phyloP scores from a whole-genome alignment of 1,140 invertebrate species.

The Ceratitis capitata region DNA sequence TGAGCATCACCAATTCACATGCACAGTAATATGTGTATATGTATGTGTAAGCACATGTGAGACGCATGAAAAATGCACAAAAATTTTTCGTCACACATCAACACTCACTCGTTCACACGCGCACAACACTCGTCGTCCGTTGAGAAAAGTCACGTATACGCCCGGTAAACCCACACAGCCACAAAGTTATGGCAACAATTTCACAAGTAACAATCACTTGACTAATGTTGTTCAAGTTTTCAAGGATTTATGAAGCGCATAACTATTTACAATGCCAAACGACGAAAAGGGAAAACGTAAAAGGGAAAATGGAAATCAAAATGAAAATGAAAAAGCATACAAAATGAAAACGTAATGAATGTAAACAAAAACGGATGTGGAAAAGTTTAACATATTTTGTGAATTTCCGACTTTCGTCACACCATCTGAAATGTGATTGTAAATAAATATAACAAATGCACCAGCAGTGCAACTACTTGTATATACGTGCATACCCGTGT shows the following conservation, averaged over 20 bases:
- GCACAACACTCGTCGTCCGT: neutral
- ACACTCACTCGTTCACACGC: neutral
- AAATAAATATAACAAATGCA: neutral
- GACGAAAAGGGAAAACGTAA: neutral
- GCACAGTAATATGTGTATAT: neutral
- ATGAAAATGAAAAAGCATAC: neutral
- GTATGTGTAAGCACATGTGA: neutral
- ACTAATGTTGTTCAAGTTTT: conserved; percentile 32
- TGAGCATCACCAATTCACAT: neutral
- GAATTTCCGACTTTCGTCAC: neutral
- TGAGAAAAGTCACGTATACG: conserved; percentile 29
- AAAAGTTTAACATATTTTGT: conserved; percentile 23
- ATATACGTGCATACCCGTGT: neutral
- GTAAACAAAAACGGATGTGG: conserved; percentile 31
- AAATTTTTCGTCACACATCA: neutral
- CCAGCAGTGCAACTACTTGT: neutral
- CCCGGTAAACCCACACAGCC: conserved; percentile 3
- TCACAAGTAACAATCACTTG: conserved; percentile 32
- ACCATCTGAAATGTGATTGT: neutral
- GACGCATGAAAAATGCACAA: neutral
- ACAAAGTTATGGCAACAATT: conserved; percentile 13
- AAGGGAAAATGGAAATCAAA: neutral
- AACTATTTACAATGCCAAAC: neutral
- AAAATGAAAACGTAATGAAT: conserved; percentile 27
- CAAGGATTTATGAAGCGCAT: conserved; percentile 18